Percentiles rank a stretch among this genome's conserved stretches.
phyloP scores from a whole-genome alignment of 2,797 vertebrate species.

The Ficedula albicollis region DNA sequence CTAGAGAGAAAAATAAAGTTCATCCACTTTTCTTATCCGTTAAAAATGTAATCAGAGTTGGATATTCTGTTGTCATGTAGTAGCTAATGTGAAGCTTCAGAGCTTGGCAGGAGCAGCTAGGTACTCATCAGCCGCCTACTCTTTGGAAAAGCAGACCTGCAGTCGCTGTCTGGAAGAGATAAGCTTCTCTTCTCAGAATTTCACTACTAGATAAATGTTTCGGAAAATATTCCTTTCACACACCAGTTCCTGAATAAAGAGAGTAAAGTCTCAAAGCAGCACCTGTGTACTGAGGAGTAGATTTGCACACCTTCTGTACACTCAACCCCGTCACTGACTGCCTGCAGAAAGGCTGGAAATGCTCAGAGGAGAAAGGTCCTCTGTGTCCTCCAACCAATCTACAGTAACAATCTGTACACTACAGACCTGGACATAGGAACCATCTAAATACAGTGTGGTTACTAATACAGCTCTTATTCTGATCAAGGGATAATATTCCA shows the following conservation, averaged over 20 bases:
- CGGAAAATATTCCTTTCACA: not conserved
- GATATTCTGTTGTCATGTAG: not conserved
- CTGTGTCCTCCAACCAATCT: not conserved
- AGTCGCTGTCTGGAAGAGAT: not conserved
- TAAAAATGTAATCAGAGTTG: not conserved
- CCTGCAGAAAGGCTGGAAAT: not conserved
- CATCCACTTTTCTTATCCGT: not conserved
- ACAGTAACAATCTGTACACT: not conserved
- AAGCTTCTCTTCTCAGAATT: not conserved
- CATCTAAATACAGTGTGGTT: not conserved
- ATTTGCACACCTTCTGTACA: not conserved
- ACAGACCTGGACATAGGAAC: not conserved
- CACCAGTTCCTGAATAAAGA: not conserved
- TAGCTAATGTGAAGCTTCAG: not conserved
- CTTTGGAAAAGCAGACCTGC: not conserved
- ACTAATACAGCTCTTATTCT: not conserved
- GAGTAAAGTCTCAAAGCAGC: not conserved
- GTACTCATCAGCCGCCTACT: not conserved
- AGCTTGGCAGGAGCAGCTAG: not conserved
- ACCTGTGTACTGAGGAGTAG: rapidly evolving
- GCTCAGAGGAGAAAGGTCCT: not conserved
- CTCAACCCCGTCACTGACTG: rapidly evolving
- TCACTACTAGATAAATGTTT: not conserved
- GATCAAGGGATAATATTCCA: not conserved
- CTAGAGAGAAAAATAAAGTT: not conserved